Percentiles rank a stretch among this genome's conserved stretches.
These are phyloP conservation scores for Dipodomys ordii DNA, from an alignment of 2,113 vertebrate species.

Conservation along the genomic window DNA sequence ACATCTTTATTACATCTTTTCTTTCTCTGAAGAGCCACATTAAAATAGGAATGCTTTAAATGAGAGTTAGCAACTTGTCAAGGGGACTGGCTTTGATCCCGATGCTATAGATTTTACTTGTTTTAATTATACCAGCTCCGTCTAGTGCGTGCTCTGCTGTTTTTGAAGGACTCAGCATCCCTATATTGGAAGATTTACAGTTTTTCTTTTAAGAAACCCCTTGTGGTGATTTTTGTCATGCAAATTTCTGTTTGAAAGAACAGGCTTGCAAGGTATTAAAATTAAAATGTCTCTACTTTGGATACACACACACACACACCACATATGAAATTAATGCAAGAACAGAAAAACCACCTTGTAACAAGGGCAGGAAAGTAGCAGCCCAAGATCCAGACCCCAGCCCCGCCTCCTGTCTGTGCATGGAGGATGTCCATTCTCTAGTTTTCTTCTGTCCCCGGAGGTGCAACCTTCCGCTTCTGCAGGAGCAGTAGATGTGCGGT, in stretches of 20 bases:
- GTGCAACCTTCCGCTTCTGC: neutral
- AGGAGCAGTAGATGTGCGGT: neutral
- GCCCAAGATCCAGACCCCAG: no score
- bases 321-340: neutral
- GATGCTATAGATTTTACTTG: conserved; percentile 70
- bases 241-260: conserved; percentile 66
- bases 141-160: conserved; percentile 58
- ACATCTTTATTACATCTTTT: conserved; percentile 74
- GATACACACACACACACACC: no score
- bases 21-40: conserved; percentile 65
- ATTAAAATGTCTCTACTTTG: conserved; percentile 25
- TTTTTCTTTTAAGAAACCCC: conserved; percentile 64
- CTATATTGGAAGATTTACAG: conserved; percentile 62
- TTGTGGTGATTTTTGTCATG: conserved; percentile 60
- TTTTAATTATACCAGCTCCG: conserved; percentile 79
- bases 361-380: neutral
- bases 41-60: conserved; percentile 79
- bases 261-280: conserved; percentile 30
- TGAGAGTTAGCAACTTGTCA: conserved; percentile 75
- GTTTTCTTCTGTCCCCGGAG: fast-evolving
- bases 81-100: conserved; percentile 74
- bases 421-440: neutral
- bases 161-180: conserved; percentile 66
- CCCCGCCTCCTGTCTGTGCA: neutral
- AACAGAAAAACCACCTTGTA: neutral